phyloP scores from a whole-genome alignment of 37 sponge, comb jelly and placozoan genomes.

The Beroe ovata region DNA sequence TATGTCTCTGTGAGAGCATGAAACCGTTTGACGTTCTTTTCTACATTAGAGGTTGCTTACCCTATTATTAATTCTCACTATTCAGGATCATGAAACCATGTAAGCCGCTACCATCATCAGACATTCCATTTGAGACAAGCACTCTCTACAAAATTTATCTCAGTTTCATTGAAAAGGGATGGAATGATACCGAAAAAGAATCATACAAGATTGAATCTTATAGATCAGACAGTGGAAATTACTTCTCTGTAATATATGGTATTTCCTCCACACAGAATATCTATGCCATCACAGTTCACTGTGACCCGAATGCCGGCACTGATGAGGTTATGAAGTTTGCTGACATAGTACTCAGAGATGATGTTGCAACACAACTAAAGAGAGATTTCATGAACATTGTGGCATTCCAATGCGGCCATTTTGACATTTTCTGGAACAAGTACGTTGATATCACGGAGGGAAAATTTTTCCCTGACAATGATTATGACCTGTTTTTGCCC shows the following conservation, averaged over 20 bases:
- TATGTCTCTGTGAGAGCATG: no score
- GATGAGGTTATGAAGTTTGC: background rate
- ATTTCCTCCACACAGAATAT: background rate
- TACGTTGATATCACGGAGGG: background rate
- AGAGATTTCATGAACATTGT: background rate
- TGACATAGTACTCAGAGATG: background rate
- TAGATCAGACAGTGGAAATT: background rate
- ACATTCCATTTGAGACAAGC: background rate
- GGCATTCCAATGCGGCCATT: background rate
- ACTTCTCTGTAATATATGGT: slow-evolving; percentile 19
- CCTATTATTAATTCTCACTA: no score
- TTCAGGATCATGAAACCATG: background rate
- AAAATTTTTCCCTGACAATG: background rate
- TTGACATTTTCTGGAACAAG: background rate
- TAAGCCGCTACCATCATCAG: background rate
- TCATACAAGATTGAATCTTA: background rate
- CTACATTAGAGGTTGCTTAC: no score
- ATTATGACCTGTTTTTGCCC: background rate
- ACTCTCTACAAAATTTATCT: background rate
- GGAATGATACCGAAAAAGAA: background rate
- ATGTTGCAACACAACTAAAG: background rate
- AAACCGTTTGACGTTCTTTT: no score
- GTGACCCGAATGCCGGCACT: background rate
- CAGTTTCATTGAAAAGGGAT: background rate
- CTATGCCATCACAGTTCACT: background rate